A percentile compares a stretch with the other conserved stretches of the same genome.
phyloP scores from a whole-genome alignment of 2,113 vertebrate genomes.

The Ptyas mucosa region DNA sequence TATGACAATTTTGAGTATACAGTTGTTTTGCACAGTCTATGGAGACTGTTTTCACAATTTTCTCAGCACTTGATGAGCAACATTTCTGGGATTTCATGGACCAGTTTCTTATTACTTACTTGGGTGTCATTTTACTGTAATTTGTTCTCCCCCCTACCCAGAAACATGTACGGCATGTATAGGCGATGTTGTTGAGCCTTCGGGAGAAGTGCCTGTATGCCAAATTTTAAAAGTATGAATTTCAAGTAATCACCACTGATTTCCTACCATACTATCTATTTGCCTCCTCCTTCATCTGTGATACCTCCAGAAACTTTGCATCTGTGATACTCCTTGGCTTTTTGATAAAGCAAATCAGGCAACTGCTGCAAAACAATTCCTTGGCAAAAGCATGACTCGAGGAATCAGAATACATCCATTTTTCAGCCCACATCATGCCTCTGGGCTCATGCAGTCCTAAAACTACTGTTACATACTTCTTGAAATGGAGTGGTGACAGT shows the following conservation, averaged over 20 bases:
- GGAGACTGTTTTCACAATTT: background rate
- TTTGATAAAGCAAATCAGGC: background rate
- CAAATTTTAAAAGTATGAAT: background rate
- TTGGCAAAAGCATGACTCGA: background rate
- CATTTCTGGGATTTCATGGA: background rate
- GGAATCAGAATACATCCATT: background rate
- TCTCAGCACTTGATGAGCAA: background rate
- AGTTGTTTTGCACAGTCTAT: background rate
- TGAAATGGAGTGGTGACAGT: background rate
- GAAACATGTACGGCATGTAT: background rate
- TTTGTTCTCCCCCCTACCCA: background rate
- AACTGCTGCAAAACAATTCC: background rate
- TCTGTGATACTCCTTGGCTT: background rate
- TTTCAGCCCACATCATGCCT: background rate
- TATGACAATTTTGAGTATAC: background rate
- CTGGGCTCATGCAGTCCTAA: background rate
- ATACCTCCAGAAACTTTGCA: background rate
- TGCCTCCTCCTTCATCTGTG: background rate
- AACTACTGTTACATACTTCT: background rate
- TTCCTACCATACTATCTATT: no score
- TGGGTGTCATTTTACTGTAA: background rate
- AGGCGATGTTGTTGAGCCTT: background rate
- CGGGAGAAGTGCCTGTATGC: background rate
- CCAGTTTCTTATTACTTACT: background rate
- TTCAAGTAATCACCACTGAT: background rate